Evolutionary conservation across 2,888 invertebrate species (phyloP), one percentile per base, ranked within the genome.

Genomic region (Megastigmus dorsalis): DNA sequence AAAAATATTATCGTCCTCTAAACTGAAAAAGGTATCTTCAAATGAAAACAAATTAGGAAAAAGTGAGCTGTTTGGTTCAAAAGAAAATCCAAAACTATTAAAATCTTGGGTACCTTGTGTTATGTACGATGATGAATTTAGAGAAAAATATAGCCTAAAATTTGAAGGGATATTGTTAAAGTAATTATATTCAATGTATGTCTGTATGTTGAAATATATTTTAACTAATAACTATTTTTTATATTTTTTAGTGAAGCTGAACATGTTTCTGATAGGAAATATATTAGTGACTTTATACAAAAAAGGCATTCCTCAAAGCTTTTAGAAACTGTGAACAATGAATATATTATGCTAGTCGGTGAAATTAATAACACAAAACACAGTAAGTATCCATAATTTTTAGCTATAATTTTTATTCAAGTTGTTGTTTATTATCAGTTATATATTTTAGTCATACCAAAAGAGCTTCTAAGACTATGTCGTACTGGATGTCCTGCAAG

Each of bases 81-180:
- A 80, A 66, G 20, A 62, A 3, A 83, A 84, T 80, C 80, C 82
- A 3, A 83, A 83, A 72, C 6, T 77, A 28, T 75, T 87, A 43
- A 79, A 76, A 2, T 66, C 79, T 52, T 87, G 87, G 87, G 57
- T 72, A n/a, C 85, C 86, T 3, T 78, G 54, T 28, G 80, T 87
- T 5, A 33, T 80, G 7, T 67, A 63, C 20, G 67, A 76, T 33
- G 62, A 77, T 1, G 70, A 79, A 4, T 66, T 54, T 0, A 62
- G 67, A 36, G 65, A 48, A 15, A 73, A 79, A 20, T 81, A 76
- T 30, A 72, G 76, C 43, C 80, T 87, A 66, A 71, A 78, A 45
- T 86, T 85, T 67, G 80, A 83, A 68, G 87, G 87, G 48, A 83
- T 80, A 69, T 79, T 87, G 38, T 50, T 85, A 3, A 86, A 86